phyloP scores from a whole-genome alignment of 2,888 invertebrate genomes.

The Meandrusa payeni region DNA sequence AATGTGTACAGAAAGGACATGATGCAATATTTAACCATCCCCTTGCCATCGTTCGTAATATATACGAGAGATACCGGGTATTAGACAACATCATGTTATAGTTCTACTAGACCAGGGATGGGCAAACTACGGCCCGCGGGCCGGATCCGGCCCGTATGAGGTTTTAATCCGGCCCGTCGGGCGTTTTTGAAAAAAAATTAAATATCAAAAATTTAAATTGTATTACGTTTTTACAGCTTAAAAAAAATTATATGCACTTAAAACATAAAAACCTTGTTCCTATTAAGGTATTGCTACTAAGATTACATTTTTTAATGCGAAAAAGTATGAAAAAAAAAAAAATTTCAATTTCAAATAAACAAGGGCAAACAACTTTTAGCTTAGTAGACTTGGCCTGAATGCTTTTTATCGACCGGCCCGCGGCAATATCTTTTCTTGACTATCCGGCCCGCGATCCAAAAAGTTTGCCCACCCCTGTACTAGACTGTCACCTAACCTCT shows the following conservation, averaged over 20 bases:
- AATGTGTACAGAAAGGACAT: no score
- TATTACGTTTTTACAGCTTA: not conserved
- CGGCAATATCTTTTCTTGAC: not conserved
- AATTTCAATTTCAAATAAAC: not conserved
- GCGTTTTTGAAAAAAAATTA: not conserved
- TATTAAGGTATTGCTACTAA: not conserved
- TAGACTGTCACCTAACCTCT: no score
- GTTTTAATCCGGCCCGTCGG: conserved; percentile 1
- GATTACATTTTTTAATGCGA: not conserved
- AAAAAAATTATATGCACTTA: not conserved
- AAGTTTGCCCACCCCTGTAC: not conserved
- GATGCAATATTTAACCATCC: no score
- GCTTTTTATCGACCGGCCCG: not conserved
- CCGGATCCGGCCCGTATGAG: not conserved
- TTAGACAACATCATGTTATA: no score
- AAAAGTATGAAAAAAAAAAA: not conserved
- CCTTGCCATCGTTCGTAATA: no score
- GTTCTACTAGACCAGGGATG: not conserved
- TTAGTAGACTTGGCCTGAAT: not conserved
- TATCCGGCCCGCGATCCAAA: not conserved
- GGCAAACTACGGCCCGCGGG: conserved; percentile 1
- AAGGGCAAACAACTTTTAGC: not conserved
- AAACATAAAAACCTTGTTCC: not conserved
- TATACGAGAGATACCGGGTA: no score
- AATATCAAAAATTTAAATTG: not conserved